These are phyloP conservation scores for Lamproptera curius DNA, from an alignment of 2,888 invertebrate species.

Conservation along the genomic window DNA sequence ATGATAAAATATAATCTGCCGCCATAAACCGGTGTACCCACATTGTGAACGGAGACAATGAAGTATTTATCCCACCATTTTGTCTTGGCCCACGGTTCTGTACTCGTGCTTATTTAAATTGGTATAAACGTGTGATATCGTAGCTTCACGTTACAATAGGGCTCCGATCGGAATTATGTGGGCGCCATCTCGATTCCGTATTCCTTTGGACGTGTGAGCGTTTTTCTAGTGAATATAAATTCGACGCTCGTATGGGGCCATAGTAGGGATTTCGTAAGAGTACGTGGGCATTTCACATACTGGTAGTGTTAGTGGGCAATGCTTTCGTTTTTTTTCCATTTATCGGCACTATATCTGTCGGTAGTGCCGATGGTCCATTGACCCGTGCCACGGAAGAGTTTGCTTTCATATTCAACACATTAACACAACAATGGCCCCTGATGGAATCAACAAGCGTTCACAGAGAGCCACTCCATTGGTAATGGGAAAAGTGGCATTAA, in stretches of 20 bases:
- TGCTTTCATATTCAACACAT: conserved; percentile 18
- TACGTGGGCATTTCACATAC: conserved; percentile 36
- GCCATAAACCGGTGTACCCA: conserved; percentile 59
- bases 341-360: conserved; percentile 25
- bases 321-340: conserved; percentile 30
- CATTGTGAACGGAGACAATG: conserved; percentile 55
- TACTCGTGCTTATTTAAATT: conserved; percentile 25
- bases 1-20: conserved; percentile 18
- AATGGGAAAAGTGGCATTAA: too few relatives aligned
- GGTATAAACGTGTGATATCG: conserved; percentile 17
- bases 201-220: conserved; percentile 47
- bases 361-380: conserved; percentile 19
- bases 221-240: conserved; percentile 50
- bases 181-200: conserved; percentile 47
- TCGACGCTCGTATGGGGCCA: conserved; percentile 40
- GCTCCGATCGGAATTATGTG: conserved; percentile 36
- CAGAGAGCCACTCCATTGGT: too few relatives aligned
- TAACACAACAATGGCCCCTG: conserved; percentile 17
- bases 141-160: conserved; percentile 31
- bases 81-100: conserved; percentile 34
- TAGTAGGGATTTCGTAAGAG: conserved; percentile 45
- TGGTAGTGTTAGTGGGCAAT: conserved; percentile 24
- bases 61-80: conserved; percentile 47
- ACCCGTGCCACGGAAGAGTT: conserved; percentile 27
- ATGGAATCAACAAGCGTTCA: conserved; percentile 6